Percentiles rank a stretch among this genome's conserved stretches.
Conservation (phyloP, 2,888 invertebrate species). For the Macrophya annulata region DNA sequence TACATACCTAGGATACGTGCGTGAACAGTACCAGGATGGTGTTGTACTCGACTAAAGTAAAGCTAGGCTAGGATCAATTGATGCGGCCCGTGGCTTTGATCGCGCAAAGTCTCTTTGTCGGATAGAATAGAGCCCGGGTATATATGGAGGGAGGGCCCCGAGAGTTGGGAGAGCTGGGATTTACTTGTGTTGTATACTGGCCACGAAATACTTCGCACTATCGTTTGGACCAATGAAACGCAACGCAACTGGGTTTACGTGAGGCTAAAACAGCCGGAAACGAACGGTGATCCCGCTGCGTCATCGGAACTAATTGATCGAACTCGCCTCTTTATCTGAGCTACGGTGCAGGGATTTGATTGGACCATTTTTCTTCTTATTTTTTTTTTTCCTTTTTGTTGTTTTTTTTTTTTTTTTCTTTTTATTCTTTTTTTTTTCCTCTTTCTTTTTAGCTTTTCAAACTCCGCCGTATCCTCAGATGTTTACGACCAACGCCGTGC, state of each 20-base stretch:
- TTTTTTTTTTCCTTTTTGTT: background rate
- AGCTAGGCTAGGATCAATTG: slow-evolving; percentile 42
- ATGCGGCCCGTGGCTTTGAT: slow-evolving; percentile 53
- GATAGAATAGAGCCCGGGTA: slow-evolving; percentile 8
- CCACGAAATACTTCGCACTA: slow-evolving; percentile 47
- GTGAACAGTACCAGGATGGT: slow-evolving; percentile 18
- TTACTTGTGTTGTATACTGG: slow-evolving; percentile 25
- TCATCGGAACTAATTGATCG: slow-evolving; percentile 53
- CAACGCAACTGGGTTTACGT: background rate
- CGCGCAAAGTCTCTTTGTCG: slow-evolving; percentile 52
- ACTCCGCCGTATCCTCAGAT: slow-evolving; percentile 1
- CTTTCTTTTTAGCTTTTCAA: background rate
- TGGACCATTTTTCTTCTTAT: slow-evolving; percentile 4
- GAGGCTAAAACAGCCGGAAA: slow-evolving; percentile 31
- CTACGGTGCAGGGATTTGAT: background rate
- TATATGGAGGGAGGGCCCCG: background rate
- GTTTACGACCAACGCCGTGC: slow-evolving; percentile 8
- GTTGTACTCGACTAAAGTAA: slow-evolving; percentile 1
- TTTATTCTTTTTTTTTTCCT: background rate
- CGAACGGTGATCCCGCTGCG: slow-evolving; percentile 18
- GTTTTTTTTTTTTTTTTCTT: background rate
- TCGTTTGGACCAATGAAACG: background rate
- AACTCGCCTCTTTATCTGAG: slow-evolving; percentile 29
- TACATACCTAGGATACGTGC: slow-evolving; percentile 5
- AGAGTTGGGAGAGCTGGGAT: background rate